Evolutionary conservation across 2,888 invertebrate genomes (phyloP).

Genomic region (Stenodera caucasica): DNA sequence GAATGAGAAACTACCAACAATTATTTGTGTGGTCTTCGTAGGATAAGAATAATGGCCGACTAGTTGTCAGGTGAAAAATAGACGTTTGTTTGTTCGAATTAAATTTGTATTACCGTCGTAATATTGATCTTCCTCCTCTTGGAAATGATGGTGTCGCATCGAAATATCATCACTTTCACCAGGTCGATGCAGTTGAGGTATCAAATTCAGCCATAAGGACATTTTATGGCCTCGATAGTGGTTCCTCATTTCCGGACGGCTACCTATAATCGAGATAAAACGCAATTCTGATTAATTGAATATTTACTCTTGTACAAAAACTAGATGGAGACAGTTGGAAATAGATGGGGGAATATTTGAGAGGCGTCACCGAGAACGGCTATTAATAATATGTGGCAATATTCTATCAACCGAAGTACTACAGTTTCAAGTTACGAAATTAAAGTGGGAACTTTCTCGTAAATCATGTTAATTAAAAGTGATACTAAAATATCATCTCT

Average conservation of each 20-base stretch:
- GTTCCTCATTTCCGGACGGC: conserved; percentile 77
- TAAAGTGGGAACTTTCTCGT: conserved; percentile 28
- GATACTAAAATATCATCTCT: conserved; percentile 33
- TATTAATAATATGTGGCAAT: conserved; percentile 31
- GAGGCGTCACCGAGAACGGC: conserved; percentile 15
- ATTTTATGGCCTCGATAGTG: conserved; percentile 94
- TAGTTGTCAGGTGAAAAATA: too few relatives aligned
- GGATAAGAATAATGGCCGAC: not conserved
- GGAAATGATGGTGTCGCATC: conserved; percentile 86
- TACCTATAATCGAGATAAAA: conserved; percentile 59
- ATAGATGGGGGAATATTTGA: not conserved
- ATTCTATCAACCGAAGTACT: conserved; percentile 27
- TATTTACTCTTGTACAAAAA: not conserved
- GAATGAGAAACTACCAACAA: not conserved
- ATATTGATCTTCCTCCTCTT: conserved; percentile 76
- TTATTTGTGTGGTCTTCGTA: not conserved
- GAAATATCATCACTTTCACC: conserved; percentile 76
- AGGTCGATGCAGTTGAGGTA: conserved; percentile 84
- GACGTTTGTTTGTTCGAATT: too few relatives aligned
- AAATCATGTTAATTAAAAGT: conserved; percentile 41
- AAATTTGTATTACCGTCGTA: conserved; percentile 68
- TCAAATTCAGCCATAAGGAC: conserved; percentile 85
- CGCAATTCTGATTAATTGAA: not conserved
- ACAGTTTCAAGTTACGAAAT: conserved; percentile 31
- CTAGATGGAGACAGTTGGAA: not conserved